A percentile compares a stretch with the other conserved stretches of the same genome.
Evolutionary conservation across 2,888 invertebrate species (phyloP).

Genomic region (Sinelater perroti): DNA sequence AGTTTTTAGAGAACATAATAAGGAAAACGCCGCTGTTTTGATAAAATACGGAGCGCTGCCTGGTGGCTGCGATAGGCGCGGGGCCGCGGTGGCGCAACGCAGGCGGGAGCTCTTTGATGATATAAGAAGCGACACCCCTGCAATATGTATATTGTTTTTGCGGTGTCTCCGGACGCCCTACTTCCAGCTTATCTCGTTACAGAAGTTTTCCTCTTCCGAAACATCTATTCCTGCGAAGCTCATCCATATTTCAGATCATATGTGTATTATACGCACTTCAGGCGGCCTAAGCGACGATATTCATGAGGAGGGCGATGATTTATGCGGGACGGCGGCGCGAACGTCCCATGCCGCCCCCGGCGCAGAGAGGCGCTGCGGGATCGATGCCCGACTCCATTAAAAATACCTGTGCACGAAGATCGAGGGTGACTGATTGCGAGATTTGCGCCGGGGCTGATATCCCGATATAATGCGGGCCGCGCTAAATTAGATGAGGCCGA

Average conservation of each 20-base stretch:
- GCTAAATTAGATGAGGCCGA: constrained; percentile 43
- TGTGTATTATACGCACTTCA: constrained; percentile 51
- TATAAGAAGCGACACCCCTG: constrained; percentile 32
- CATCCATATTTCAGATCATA: constrained; percentile 53
- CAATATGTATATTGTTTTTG: constrained; percentile 36
- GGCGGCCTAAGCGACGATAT: constrained; percentile 46
- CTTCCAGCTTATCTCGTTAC: constrained; percentile 41
- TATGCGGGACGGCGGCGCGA: constrained; percentile 44
- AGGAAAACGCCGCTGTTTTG: too few species aligned
- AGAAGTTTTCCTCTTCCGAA: constrained; percentile 43
- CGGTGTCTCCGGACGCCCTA: constrained; percentile 33
- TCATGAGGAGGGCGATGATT: constrained; percentile 50
- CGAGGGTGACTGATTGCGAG: constrained; percentile 35
- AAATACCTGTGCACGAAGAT: constrained; percentile 34
- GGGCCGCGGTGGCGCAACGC: constrained; percentile 20
- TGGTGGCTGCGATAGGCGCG: constrained; percentile 25
- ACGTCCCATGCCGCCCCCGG: too few species aligned
- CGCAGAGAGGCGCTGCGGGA: too few species aligned
- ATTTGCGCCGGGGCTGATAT: constrained; percentile 32
- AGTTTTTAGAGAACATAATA: too few species aligned
- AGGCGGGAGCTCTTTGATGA: constrained; percentile 24
- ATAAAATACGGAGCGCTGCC: constrained; percentile 24
- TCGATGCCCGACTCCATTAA: constrained; percentile 26
- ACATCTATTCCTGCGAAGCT: constrained; percentile 46
- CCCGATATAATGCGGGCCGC: constrained; percentile 35